Conservation (phyloP, 2,797 vertebrate species). For the Halcyon badia region DNA sequence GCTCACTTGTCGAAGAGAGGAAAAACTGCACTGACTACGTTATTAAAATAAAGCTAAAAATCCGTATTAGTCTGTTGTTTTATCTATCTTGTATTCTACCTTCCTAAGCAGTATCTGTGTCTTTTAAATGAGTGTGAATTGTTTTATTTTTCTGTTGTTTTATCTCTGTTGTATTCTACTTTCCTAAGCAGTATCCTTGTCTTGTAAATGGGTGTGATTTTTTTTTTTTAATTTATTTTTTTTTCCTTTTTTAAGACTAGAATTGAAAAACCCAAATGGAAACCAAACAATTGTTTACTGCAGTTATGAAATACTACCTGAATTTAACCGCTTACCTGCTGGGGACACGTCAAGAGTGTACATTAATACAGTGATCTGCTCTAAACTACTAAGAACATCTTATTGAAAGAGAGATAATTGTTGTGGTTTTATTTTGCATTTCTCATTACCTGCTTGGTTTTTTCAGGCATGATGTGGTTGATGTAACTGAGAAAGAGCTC, state of each 20-base stretch:
- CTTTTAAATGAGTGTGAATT: too few relatives aligned
- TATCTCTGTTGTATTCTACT: constrained; percentile 3
- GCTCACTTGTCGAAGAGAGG: not conserved
- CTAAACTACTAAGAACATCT: not conserved
- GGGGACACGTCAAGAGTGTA: accelerated
- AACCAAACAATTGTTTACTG: not conserved
- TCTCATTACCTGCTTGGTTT: not conserved
- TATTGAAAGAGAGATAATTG: not conserved
- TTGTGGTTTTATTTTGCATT: not conserved
- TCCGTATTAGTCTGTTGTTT: constrained; percentile 2
- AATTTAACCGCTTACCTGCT: not conserved
- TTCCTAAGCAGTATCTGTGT: not conserved
- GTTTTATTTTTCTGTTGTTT: too few relatives aligned
- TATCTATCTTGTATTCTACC: not conserved
- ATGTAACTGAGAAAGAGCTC: not conserved
- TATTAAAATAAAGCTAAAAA: constrained; percentile 58
- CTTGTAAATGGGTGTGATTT: not conserved
- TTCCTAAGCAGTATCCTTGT: not conserved
- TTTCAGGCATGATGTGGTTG: not conserved
- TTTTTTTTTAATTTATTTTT: too few relatives aligned
- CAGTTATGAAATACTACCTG: not conserved
- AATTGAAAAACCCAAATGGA: not conserved
- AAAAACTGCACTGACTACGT: constrained; percentile 27
- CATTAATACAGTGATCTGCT: not conserved
- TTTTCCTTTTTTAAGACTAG: not conserved